Conservation (phyloP, 2,888 invertebrate genomes). For the Tetragnatha montana region DNA sequence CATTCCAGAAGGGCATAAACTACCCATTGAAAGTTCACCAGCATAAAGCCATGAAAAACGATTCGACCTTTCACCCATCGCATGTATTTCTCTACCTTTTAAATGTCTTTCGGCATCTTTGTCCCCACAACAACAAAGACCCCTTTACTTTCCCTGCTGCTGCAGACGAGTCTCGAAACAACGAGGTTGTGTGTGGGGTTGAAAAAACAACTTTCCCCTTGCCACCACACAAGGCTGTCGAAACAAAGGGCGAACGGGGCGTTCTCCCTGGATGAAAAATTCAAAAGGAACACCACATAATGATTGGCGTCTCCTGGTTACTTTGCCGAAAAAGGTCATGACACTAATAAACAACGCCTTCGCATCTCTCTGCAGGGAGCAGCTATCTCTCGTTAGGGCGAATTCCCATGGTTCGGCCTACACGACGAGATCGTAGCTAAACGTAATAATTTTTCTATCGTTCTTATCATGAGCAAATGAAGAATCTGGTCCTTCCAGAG, state of each 20-base stretch:
- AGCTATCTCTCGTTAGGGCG: neutral
- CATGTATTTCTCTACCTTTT: too few species aligned
- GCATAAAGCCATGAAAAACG: too few species aligned
- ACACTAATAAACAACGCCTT: constrained; percentile 50
- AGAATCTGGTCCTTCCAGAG: too few species aligned
- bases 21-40: too few species aligned
- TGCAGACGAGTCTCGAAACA: neutral
- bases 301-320: constrained; percentile 44
- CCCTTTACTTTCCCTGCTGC: neutral
- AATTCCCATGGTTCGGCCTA: too few species aligned
- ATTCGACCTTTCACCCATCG: too few species aligned
- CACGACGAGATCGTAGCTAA: too few species aligned
- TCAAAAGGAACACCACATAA: constrained; percentile 14
- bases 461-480: too few species aligned
- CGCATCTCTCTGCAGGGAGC: constrained; percentile 30
- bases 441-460: too few species aligned
- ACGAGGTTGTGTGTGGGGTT: too few species aligned
- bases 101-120: too few species aligned
- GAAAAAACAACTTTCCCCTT: neutral
- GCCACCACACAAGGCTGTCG: constrained; percentile 11
- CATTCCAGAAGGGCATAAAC: too few species aligned
- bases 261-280: constrained; percentile 25
- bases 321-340: constrained; percentile 39
- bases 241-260: constrained; percentile 8
- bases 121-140: neutral